Evolutionary conservation across 2,888 invertebrate species (phyloP).

Genomic region (Apamea crenata): DNA sequence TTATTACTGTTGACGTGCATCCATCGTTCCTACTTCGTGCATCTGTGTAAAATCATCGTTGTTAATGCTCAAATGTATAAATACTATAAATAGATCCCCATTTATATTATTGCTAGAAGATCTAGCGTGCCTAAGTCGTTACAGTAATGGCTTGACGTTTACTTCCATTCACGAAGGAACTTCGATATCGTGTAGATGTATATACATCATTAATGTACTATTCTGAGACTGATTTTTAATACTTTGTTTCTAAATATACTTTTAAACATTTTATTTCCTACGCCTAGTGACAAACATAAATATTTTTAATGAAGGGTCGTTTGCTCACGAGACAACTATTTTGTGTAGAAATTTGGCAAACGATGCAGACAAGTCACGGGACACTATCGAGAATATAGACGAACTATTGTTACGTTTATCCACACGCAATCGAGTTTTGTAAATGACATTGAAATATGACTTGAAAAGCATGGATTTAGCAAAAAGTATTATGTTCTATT

Average conservation of each 20-base stretch:
- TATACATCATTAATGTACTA: conserved; percentile 4
- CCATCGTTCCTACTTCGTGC: conserved; percentile 13
- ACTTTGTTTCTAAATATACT: conserved; percentile 6
- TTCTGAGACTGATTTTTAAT: conserved; percentile 10
- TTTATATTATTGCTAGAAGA: conserved; percentile 36
- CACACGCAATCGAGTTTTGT: conserved; percentile 44
- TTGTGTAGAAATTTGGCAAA: conserved; percentile 77
- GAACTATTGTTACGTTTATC: conserved; percentile 53
- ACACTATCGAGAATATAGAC: conserved; percentile 53
- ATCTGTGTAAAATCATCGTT: conserved; percentile 13
- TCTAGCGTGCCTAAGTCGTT: conserved; percentile 22
- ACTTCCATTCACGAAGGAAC: conserved; percentile 31
- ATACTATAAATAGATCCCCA: conserved; percentile 23
- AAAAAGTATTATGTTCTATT: neutral
- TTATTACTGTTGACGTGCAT: neutral
- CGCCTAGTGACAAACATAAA: conserved; percentile 60
- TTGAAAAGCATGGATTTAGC: neutral
- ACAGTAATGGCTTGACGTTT: conserved; percentile 34
- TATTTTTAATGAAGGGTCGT: conserved; percentile 66
- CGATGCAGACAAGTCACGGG: conserved; percentile 74
- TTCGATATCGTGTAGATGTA: conserved; percentile 1
- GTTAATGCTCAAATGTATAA: conserved; percentile 21
- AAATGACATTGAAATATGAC: conserved; percentile 31
- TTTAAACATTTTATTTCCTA: conserved; percentile 1
- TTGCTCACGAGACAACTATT: conserved; percentile 34